Conservation (phyloP, 2,888 invertebrate genomes). For the Panzeria rudis region DNA sequence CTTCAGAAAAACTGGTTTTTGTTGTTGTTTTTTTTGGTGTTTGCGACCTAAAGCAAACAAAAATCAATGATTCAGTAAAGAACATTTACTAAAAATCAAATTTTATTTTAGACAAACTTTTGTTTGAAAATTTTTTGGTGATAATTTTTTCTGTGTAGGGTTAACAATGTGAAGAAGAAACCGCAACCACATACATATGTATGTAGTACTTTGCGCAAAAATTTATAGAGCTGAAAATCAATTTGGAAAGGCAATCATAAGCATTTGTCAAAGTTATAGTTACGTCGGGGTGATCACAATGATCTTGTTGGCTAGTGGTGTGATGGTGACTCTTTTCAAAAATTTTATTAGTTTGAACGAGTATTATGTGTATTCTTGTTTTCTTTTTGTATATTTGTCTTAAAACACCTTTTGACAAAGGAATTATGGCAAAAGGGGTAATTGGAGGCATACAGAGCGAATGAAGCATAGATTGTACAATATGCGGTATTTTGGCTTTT, state of each 20-base stretch:
- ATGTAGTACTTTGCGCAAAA: slow-evolving; percentile 27
- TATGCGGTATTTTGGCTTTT: slow-evolving; percentile 81
- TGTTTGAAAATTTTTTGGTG: no score
- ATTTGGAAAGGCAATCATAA: slow-evolving; percentile 50
- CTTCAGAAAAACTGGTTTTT: no score
- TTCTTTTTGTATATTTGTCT: slow-evolving; percentile 51
- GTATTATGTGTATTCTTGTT: slow-evolving; percentile 23
- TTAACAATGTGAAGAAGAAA: not conserved
- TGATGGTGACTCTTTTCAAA: slow-evolving; percentile 27
- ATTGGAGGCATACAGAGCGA: slow-evolving; percentile 2
- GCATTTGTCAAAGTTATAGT: slow-evolving; percentile 53
- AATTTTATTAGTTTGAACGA: slow-evolving; percentile 12
- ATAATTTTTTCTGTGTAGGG: no score
- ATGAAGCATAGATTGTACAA: slow-evolving; percentile 77
- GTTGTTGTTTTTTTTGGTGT: no score
- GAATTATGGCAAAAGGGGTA: slow-evolving; percentile 36
- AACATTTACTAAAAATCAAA: no score
- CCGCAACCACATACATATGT: not conserved
- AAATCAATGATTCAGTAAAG: no score
- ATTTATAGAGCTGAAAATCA: slow-evolving; percentile 45
- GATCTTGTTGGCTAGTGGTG: slow-evolving; percentile 17
- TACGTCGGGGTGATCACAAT: not conserved
- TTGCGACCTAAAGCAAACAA: no score
- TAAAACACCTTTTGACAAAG: slow-evolving; percentile 65
- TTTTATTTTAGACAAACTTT: no score